Percentiles rank a stretch among this genome's conserved stretches.
phyloP scores from a whole-genome alignment of 2,113 vertebrate species.

The Promerops cafer region DNA sequence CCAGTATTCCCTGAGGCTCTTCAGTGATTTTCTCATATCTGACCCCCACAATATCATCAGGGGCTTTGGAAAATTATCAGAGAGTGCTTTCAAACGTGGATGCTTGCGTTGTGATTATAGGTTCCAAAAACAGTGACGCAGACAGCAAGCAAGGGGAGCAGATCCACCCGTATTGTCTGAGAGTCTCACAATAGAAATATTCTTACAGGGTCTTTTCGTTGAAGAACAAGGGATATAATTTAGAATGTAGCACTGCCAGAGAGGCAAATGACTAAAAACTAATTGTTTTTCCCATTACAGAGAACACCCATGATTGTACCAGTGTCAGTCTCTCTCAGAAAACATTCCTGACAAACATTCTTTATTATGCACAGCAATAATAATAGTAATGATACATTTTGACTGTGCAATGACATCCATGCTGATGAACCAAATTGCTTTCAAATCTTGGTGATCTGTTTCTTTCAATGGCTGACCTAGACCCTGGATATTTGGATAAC shows the following conservation, averaged over 20 bases:
- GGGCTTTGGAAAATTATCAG: background rate
- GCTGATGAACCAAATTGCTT: background rate
- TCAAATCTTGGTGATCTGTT: background rate
- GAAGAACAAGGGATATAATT: slow-evolving; percentile 26
- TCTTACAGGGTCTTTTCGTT: background rate
- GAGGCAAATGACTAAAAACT: slow-evolving; percentile 30
- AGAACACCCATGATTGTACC: background rate
- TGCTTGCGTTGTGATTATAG: background rate
- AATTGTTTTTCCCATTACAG: slow-evolving; percentile 46
- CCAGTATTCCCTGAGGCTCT: background rate
- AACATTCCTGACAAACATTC: background rate
- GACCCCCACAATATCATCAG: background rate
- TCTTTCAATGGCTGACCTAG: background rate
- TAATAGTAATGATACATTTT: slow-evolving; percentile 5
- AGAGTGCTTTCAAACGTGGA: background rate
- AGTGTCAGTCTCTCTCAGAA: background rate
- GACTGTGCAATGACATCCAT: background rate
- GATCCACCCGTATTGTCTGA: background rate
- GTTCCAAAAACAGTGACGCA: background rate
- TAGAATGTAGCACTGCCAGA: background rate
- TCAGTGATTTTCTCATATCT: background rate
- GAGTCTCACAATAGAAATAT: background rate
- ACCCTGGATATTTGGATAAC: background rate
- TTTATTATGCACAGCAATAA: background rate
- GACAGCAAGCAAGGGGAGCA: background rate